Evolutionary conservation across 2,797 vertebrate genomes (phyloP).

Genomic region (Myotis daubentonii): DNA sequence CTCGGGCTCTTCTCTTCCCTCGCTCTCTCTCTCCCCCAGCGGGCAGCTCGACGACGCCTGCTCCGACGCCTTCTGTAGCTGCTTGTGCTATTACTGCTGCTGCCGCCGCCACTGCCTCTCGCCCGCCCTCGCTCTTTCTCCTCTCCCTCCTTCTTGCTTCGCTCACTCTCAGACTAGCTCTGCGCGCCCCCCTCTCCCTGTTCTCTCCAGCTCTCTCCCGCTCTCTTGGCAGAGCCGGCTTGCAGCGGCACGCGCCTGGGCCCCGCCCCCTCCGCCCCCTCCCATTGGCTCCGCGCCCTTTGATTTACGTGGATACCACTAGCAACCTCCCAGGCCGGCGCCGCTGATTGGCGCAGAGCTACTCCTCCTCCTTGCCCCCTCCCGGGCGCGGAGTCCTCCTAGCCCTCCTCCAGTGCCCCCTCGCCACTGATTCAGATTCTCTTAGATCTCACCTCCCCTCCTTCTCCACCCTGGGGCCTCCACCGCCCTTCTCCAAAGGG

Average conservation of each 20-base stretch:
- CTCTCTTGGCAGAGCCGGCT: slow-evolving; percentile 81
- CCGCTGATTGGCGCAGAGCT: slow-evolving; percentile 87
- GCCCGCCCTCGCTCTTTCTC: slow-evolving; percentile 84
- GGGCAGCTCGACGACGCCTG: slow-evolving; percentile 77
- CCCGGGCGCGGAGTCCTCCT: slow-evolving; percentile 10
- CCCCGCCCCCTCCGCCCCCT: slow-evolving; percentile 86
- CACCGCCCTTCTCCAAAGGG: slow-evolving; percentile 20
- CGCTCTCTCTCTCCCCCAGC: slow-evolving; percentile 55
- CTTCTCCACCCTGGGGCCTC: neutral
- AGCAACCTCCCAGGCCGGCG: slow-evolving; percentile 86
- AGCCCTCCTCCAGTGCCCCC: slow-evolving; percentile 45
- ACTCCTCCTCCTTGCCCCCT: slow-evolving; percentile 56
- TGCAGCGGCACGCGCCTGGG: slow-evolving; percentile 91
- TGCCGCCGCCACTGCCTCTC: slow-evolving; percentile 63
- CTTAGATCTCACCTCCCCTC: slow-evolving; percentile 17
- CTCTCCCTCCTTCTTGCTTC: slow-evolving; percentile 80
- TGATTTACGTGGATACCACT: slow-evolving; percentile 93
- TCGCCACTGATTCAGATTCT: slow-evolving; percentile 64
- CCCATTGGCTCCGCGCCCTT: slow-evolving; percentile 89
- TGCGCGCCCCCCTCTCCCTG: slow-evolving; percentile 88
- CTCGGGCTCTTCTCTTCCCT: slow-evolving; percentile 83
- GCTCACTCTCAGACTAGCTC: slow-evolving; percentile 83
- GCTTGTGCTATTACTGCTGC: slow-evolving; percentile 76
- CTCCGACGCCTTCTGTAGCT: slow-evolving; percentile 77
- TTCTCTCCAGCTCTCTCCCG: slow-evolving; percentile 88